phyloP scores from a whole-genome alignment of 2,797 vertebrate species.

The Triplophysa bombifrons region DNA sequence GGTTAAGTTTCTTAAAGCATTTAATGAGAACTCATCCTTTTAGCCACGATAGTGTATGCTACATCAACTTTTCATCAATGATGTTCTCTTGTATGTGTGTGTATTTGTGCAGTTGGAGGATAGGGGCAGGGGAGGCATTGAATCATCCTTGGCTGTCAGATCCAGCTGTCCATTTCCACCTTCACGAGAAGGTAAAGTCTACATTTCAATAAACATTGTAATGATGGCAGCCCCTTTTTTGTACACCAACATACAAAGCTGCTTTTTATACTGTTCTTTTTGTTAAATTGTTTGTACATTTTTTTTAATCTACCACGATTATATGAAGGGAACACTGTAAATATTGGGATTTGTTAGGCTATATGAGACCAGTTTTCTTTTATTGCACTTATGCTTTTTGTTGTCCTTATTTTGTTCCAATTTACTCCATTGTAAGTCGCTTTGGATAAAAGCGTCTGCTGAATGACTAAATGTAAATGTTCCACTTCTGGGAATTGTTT shows the following conservation, averaged over 20 bases:
- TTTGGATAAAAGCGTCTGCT: too few species aligned
- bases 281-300: too few species aligned
- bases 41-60: neutral
- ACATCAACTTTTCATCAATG: neutral
- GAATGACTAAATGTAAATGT: neutral
- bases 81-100: neutral
- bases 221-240: neutral
- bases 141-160: conserved; percentile 94
- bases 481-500: conserved; percentile 14
- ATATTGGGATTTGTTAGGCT: neutral
- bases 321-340: neutral
- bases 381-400: too few species aligned
- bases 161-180: conserved; percentile 82
- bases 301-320: too few species aligned
- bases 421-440: too few species aligned
- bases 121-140: conserved; percentile 89
- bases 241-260: neutral
- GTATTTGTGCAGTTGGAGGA: conserved; percentile 85
- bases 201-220: neutral
- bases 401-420: too few species aligned
- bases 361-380: too few species aligned
- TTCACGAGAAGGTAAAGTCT: conserved; percentile 79
- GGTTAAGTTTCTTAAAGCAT: too few species aligned
- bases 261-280: too few species aligned
- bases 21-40: too few species aligned